Conservation (phyloP, 2,888 invertebrate genomes). For the Drosophila nr. perissopoda region DNA sequence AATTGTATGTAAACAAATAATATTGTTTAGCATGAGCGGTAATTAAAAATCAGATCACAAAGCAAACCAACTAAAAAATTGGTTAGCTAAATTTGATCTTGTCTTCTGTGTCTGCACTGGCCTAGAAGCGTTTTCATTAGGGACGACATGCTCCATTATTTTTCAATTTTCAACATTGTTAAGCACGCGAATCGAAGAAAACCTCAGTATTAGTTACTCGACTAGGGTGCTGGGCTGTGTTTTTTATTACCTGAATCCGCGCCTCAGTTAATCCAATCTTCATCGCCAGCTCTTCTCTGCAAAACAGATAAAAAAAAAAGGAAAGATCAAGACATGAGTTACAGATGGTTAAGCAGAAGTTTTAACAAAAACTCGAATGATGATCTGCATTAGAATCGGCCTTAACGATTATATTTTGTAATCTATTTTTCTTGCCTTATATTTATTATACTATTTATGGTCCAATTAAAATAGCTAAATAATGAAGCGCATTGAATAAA, state of each 20-base stretch:
- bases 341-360: slow-evolving; percentile 11
- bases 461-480: no score
- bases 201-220: slow-evolving; percentile 46
- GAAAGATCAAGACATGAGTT: slow-evolving; percentile 16
- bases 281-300: slow-evolving; percentile 97
- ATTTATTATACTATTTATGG: background rate
- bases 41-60: slow-evolving; percentile 68
- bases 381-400: background rate
- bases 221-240: slow-evolving; percentile 9
- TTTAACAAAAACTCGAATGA: background rate
- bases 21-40: slow-evolving; percentile 75
- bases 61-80: slow-evolving; percentile 37
- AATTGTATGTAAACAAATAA: slow-evolving; percentile 73
- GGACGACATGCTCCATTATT: slow-evolving; percentile 81
- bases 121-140: slow-evolving; percentile 69
- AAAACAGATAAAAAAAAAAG: slow-evolving; percentile 76
- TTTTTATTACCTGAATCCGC: slow-evolving; percentile 92
- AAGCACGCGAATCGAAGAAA: slow-evolving; percentile 68
- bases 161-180: slow-evolving; percentile 79
- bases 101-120: background rate
- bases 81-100: slow-evolving; percentile 22
- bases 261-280: slow-evolving; percentile 97
- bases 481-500: background rate
- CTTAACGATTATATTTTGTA: background rate
- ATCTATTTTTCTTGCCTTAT: background rate